Evolutionary conservation across 2,888 invertebrate species (phyloP).

Genomic region (Sarcophaga variegata): DNA sequence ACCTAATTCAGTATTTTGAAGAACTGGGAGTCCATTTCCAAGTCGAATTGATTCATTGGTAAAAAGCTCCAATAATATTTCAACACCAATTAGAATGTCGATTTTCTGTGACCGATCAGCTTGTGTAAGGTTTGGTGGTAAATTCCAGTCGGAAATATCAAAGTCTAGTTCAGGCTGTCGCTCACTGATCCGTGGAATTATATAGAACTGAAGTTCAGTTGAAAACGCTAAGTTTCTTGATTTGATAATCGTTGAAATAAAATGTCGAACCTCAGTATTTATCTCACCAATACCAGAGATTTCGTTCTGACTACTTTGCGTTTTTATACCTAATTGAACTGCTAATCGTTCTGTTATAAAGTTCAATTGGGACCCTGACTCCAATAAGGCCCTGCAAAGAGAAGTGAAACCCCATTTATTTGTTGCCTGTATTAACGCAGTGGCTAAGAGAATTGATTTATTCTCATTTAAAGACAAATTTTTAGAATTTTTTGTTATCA

Average conservation of each 20-base stretch:
- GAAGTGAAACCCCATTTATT: neutral
- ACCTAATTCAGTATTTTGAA: constrained; percentile 42
- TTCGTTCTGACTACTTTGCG: neutral
- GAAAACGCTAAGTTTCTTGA: neutral
- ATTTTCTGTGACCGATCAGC: too few relatives aligned
- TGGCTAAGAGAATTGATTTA: neutral
- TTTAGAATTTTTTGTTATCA: too few relatives aligned
- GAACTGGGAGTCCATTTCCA: constrained; percentile 13
- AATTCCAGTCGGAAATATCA: neutral
- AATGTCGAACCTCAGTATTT: constrained; percentile 16
- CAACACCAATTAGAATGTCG: too few relatives aligned
- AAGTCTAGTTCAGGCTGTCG: neutral
- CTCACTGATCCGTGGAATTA: neutral
- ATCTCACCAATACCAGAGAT: too few relatives aligned
- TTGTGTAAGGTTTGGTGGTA: neutral
- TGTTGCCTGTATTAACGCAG: constrained; percentile 2
- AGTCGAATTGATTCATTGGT: constrained; percentile 21
- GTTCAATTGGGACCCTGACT: constrained; percentile 45
- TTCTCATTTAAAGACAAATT: too few relatives aligned
- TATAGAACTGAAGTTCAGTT: neutral
- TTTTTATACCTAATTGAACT: constrained; percentile 23
- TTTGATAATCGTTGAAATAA: constrained; percentile 6
- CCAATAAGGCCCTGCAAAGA: constrained; percentile 8
- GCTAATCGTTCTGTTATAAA: constrained; percentile 29
- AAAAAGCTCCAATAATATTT: too few relatives aligned